Conservation (phyloP, 2,113 vertebrate genomes). For the Colistium nudipinnis region DNA sequence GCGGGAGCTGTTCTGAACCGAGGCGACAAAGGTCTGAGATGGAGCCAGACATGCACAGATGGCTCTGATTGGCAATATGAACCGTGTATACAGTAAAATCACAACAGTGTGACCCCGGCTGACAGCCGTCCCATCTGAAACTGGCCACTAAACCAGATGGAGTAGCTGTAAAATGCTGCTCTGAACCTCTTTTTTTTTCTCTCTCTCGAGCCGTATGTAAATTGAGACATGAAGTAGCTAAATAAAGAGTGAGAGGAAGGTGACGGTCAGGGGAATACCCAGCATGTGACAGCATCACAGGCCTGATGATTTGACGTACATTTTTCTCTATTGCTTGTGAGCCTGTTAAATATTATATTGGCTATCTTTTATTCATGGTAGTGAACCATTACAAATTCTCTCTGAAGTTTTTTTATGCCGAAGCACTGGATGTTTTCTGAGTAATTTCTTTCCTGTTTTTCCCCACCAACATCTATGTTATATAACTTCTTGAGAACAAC, state of each 20-base stretch:
- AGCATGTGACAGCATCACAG: slow-evolving; percentile 61
- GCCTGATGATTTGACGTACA: slow-evolving; percentile 65
- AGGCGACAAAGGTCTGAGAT: slow-evolving; percentile 41
- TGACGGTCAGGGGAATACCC: slow-evolving; percentile 75
- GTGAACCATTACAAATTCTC: slow-evolving; percentile 64
- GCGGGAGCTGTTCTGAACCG: slow-evolving; percentile 22
- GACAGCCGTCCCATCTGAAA: slow-evolving; percentile 19
- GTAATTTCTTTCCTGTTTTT: neutral
- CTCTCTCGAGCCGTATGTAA: slow-evolving; percentile 21
- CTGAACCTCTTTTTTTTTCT: slow-evolving; percentile 12
- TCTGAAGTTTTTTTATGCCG: slow-evolving; percentile 61
- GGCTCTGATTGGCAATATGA: slow-evolving; percentile 54
- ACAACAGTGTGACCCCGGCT: slow-evolving; percentile 46
- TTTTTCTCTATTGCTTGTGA: slow-evolving; percentile 57
- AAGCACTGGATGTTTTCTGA: slow-evolving; percentile 44
- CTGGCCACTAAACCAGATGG: slow-evolving; percentile 48
- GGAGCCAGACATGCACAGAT: slow-evolving; percentile 60
- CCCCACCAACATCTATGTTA: slow-evolving; percentile 52
- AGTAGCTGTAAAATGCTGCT: slow-evolving; percentile 16
- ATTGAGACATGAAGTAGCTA: slow-evolving; percentile 59
- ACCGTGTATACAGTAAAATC: slow-evolving; percentile 55
- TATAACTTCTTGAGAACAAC: slow-evolving; percentile 62
- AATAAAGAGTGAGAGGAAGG: slow-evolving; percentile 64
- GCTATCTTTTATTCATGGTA: slow-evolving; percentile 72
- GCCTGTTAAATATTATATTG: slow-evolving; percentile 66